phyloP scores from a whole-genome alignment of 2,113 vertebrate genomes.

The Formicarius rufipectus region DNA sequence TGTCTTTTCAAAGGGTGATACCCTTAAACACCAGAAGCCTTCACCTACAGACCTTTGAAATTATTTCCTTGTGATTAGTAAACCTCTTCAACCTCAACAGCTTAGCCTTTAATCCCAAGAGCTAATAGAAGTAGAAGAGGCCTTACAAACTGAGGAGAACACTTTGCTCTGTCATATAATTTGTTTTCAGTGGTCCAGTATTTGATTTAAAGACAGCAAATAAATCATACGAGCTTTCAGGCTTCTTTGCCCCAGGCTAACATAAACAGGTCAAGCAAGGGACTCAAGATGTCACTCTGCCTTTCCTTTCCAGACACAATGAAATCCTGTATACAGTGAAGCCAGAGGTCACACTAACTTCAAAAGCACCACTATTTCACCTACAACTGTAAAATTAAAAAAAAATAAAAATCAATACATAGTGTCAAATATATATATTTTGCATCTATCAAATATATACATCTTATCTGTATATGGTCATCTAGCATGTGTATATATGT shows the following conservation, averaged over 20 bases:
- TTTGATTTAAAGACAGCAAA: not conserved
- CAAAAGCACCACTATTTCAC: not conserved
- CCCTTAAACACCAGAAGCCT: not conserved
- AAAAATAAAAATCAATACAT: not conserved
- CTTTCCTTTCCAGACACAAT: not conserved
- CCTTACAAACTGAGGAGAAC: not conserved
- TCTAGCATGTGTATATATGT: fast-evolving
- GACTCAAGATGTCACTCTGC: not conserved
- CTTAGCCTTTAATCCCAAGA: not conserved
- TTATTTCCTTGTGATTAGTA: not conserved
- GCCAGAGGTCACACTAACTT: not conserved
- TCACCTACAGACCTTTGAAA: not conserved
- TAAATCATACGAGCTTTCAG: not conserved
- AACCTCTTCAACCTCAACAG: not conserved
- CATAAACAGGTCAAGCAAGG: not conserved
- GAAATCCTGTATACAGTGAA: not conserved
- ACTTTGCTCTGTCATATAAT: not conserved
- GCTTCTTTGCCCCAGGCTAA: not conserved
- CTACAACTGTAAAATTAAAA: too few species aligned
- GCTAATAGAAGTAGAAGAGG: not conserved
- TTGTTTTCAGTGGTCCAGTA: not conserved
- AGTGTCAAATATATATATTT: not conserved
- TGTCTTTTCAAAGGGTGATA: not conserved
- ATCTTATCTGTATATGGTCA: too few species aligned
- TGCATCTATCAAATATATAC: not conserved